phyloP scores from a whole-genome alignment of 2,797 vertebrate species.

The Australoheros facetus region DNA sequence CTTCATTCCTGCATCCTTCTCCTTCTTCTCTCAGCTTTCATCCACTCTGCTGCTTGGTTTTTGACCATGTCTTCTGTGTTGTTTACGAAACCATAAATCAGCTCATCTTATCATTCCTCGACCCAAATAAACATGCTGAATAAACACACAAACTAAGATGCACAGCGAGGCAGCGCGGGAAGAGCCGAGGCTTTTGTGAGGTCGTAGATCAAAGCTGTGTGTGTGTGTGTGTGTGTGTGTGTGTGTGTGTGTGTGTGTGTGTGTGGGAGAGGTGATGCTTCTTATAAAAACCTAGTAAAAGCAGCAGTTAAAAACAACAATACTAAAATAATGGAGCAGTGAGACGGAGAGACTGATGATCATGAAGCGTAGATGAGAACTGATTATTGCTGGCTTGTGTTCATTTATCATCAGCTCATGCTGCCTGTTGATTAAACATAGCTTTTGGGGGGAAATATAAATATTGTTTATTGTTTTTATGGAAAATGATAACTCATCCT shows the following conservation, averaged over 20 bases:
- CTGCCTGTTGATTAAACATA: neutral
- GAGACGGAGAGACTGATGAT: neutral
- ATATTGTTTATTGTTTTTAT: conserved; percentile 2
- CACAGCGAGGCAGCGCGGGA: neutral
- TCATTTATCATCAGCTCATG: neutral
- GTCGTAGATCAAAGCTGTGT: neutral
- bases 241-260: neutral
- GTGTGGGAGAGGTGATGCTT: no score
- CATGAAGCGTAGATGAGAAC: neutral
- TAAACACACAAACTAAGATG: neutral
- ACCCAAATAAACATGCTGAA: conserved; percentile 50
- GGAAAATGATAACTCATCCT: neutral
- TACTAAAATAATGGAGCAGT: neutral
- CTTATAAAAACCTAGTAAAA: no score
- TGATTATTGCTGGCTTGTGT: neutral
- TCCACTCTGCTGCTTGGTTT: conserved; percentile 36
- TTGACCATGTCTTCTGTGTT: conserved; percentile 35
- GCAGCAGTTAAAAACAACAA: neutral
- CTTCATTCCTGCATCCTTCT: neutral
- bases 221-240: neutral
- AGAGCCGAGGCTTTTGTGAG: neutral
- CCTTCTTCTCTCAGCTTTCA: neutral
- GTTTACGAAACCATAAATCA: conserved; percentile 49
- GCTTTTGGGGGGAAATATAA: conserved; percentile 8
- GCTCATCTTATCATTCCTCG: conserved; percentile 22